Evolutionary conservation across 2,888 invertebrate species (phyloP).

Genomic region (Galerucella nymphaeae): DNA sequence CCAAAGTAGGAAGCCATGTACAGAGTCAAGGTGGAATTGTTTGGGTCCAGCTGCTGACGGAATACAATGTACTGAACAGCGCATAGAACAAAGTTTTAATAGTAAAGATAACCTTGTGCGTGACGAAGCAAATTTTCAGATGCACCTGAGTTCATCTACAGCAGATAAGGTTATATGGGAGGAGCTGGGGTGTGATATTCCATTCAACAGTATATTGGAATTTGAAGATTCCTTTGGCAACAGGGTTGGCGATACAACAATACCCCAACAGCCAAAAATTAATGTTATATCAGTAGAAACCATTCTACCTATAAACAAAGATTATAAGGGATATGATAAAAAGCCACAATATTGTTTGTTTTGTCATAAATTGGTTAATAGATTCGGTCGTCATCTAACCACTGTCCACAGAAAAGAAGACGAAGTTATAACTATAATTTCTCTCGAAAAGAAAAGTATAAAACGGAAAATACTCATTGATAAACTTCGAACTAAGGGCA

Average conservation of each 20-base stretch:
- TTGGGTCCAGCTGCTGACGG: background rate
- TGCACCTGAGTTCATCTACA: background rate
- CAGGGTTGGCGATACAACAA: background rate
- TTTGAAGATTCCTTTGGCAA: background rate
- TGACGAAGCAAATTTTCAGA: background rate
- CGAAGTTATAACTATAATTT: constrained; percentile 14
- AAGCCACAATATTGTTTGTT: constrained; percentile 15
- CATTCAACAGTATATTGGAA: background rate
- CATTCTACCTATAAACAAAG: background rate
- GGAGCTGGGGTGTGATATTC: background rate
- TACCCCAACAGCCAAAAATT: background rate
- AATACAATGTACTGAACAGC: background rate
- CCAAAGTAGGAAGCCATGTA: background rate
- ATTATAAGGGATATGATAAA: background rate
- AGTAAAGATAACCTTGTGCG: background rate
- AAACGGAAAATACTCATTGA: constrained; percentile 8
- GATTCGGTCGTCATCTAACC: constrained; percentile 19
- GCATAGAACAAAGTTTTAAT: background rate
- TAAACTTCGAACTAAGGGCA: constrained; percentile 12
- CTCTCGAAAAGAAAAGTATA: background rate
- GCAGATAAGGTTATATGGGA: background rate
- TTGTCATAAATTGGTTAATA: constrained; percentile 15
- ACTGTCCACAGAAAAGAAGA: constrained; percentile 15
- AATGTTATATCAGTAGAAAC: constrained; percentile 14
- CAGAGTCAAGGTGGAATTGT: background rate